Percentiles rank a stretch among this genome's conserved stretches.
These are phyloP conservation scores for Cryptophagus acutangulus DNA, from an alignment of 2,888 invertebrate genomes.

Conservation along the genomic window DNA sequence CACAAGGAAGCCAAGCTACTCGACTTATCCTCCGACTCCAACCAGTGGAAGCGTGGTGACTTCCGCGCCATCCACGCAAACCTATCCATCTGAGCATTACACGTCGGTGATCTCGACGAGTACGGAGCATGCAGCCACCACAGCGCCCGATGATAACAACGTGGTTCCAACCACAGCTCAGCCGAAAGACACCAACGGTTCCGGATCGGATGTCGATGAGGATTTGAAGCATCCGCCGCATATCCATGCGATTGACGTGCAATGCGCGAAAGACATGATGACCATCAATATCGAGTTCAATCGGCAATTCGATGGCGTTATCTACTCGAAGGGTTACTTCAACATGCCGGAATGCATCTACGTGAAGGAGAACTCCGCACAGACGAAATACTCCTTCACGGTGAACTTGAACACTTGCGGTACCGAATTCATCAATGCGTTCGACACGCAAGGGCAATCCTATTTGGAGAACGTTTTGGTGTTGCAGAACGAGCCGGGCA, in stretches of 20 bases:
- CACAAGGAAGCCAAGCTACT: slow-evolving; percentile 15
- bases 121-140: slow-evolving; percentile 16
- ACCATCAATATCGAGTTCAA: slow-evolving; percentile 76
- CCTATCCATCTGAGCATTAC: slow-evolving; percentile 14
- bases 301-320: slow-evolving; percentile 68
- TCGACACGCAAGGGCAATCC: slow-evolving; percentile 70
- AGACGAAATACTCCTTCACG: slow-evolving; percentile 66
- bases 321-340: slow-evolving; percentile 74
- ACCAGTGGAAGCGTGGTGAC: slow-evolving; percentile 12
- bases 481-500: slow-evolving; percentile 71
- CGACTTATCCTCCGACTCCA: slow-evolving; percentile 11
- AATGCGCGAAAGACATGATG: slow-evolving; percentile 79
- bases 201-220: slow-evolving; percentile 45
- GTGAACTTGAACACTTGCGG: slow-evolving; percentile 72
- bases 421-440: slow-evolving; percentile 73
- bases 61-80: not conserved
- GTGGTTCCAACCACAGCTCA: slow-evolving; percentile 15
- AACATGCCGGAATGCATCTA: slow-evolving; percentile 67
- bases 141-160: slow-evolving; percentile 20
- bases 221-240: slow-evolving; percentile 69
- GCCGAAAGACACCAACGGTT: slow-evolving; percentile 19
- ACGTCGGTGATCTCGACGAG: slow-evolving; percentile 8
- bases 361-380: slow-evolving; percentile 65
- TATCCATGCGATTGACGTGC: slow-evolving; percentile 68
- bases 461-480: slow-evolving; percentile 75